Evolutionary conservation across 1,140 invertebrate species (phyloP), one percentile per base, ranked within the genome.

Genomic region (Apolygus lucorum): DNA sequence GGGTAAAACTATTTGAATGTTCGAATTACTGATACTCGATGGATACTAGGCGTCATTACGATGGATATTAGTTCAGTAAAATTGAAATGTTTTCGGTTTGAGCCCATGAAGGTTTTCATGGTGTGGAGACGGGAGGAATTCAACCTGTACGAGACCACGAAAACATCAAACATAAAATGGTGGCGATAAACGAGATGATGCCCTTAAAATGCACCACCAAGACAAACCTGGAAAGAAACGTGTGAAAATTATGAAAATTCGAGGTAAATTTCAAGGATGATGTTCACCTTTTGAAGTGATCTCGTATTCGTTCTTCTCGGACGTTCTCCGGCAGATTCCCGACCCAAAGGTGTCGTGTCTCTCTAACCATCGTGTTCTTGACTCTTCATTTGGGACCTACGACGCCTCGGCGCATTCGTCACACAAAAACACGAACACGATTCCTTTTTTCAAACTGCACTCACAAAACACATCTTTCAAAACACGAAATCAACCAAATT

Each of bases 311-410:
- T 81, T 95, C 92, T 85, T 96, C 92, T 79, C 90, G 89, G 85
- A 95, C 93, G 87, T 95, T 96, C 87, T 97, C 94, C 88, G 95
- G 93, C 88, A 98, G 92, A 91, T 98, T 97, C 90, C 95, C 95
- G 88, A 98, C 93, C 92, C 94, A 96, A 86, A 97, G 90, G 87
- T 98, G 95, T 87, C 95, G 93, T 88, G 95, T 97, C 91, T 97
- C 94, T 91, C 95, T 95, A 90, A 98, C 95, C 95, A 98, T 98
- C 89, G 91, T 94, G 90, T 84, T 83, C 83, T 83, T 81, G 83
- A 85, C 83, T 84, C 84, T 84, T 85, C 85, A 86, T 86, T 73
- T 73, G 73, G 73, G 74, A 74, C 70, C 70, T 72, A 73, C 63
- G 70, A 70, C 68, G 68, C 74, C 72, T 68, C 71, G 68, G 69